Base-by-base conservation (phyloP, 2,888 invertebrate species). In the Apocheima hispidaria region DNA sequence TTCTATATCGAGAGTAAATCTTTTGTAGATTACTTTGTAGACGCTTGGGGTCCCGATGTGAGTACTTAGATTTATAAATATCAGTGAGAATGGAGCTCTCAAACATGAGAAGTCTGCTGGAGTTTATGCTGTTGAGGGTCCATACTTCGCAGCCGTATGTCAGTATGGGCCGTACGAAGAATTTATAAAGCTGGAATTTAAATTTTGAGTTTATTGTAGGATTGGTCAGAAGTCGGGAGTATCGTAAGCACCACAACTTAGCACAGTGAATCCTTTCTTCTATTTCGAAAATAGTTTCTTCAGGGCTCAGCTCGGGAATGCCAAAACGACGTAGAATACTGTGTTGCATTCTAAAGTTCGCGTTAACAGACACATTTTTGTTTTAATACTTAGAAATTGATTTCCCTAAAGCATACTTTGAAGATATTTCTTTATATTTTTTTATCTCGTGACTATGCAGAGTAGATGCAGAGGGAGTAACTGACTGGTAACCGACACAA, bases 101-200 rank as follows among this genome's bases (percentile, higher is more conserved):
- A 50, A 82, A 87, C 6, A 72, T 73, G 14, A 76, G 55, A 1
- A 87, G 72, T 65, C 73, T 81, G 55, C 55, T 74, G 10, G 68
- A 66, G 18, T 63, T 71, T 4, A 36, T 43, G 4, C 66, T 50
- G 49, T 78, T 66, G 12, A 86, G 69, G 0, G 60, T 68, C 87
- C 87, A 87, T n/a, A 84, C 61, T 71, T 87, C 87, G 63, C 86
- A 87, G 3, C 84, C 85, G 49, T 86, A 86, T 3, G 84, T 81
- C 3, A 87, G 78, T 21, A 87, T 86, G 4, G 87, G 84, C 49
- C 80, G 75, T 3, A 87, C 77, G 60, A 85, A 83, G 10, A 76
- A 69, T 57, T 78, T 81, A 63, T 87, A 87, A 4, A 87, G 36
- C 40, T 78, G 68, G 55, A 81, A 84, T 58, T 86, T 87, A 3